phyloP scores from a whole-genome alignment of 2,113 vertebrate genomes.

The Bos indicus region DNA sequence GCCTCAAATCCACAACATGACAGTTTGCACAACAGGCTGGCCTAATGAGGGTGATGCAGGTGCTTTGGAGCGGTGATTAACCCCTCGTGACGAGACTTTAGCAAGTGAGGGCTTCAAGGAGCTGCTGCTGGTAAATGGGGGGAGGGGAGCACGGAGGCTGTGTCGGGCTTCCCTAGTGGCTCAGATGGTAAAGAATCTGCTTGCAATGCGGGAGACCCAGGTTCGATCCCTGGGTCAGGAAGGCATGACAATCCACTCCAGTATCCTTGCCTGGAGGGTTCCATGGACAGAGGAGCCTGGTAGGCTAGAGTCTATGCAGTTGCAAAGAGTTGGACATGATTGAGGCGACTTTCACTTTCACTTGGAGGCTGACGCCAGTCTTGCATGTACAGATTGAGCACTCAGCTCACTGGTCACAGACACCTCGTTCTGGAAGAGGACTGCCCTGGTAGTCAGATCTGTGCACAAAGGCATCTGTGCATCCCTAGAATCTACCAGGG shows the following conservation, averaged over 20 bases:
- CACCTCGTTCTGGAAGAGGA: neutral
- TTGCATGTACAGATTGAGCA: fast-evolving
- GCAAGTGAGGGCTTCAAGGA: neutral
- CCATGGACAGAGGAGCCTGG: neutral
- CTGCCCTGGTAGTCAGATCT: neutral
- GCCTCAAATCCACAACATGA: neutral
- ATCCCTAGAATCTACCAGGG: neutral
- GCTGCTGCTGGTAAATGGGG: neutral
- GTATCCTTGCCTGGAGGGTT: neutral
- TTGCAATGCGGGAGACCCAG: neutral
- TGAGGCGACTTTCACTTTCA: neutral
- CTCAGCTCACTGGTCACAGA: neutral
- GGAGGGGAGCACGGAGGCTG: neutral
- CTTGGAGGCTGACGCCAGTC: neutral
- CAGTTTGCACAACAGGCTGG: neutral
- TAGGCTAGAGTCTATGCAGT: neutral
- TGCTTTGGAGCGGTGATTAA: slow-evolving; percentile 1
- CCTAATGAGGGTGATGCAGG: slow-evolving; percentile 22
- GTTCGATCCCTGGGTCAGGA: neutral
- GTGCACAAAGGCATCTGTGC: neutral
- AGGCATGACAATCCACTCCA: neutral
- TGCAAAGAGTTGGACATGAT: neutral
- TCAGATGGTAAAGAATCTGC: neutral
- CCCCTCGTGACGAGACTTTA: neutral
- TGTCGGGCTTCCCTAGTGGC: neutral